These are phyloP conservation scores for Pseudochaenichthys georgianus DNA, from an alignment of 2,797 vertebrate genomes.

Conservation along the genomic window DNA sequence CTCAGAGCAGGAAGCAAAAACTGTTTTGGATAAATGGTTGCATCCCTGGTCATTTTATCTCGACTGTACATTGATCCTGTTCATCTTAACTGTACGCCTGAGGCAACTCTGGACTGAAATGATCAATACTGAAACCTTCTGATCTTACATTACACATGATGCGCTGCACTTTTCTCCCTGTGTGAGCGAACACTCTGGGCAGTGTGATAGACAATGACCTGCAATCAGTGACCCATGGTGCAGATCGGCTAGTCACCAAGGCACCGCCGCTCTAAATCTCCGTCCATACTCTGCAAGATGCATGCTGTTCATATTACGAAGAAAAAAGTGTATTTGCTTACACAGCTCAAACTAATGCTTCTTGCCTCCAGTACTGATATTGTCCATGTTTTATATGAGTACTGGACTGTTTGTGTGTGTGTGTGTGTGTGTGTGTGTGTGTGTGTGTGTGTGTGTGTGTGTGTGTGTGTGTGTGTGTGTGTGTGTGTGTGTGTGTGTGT, in stretches of 20 bases:
- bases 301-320: conserved; percentile 4
- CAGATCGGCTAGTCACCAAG: conserved; percentile 12
- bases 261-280: conserved; percentile 10
- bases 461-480: no score
- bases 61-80: conserved; percentile 38
- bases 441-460: no score
- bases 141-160: conserved; percentile 51
- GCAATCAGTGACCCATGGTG: neutral
- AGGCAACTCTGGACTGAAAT: conserved; percentile 32
- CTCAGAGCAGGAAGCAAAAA: conserved; percentile 49
- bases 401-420: no score
- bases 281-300: conserved; percentile 1
- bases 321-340: no score
- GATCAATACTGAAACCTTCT: conserved; percentile 51
- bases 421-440: no score
- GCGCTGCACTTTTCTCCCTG: neutral
- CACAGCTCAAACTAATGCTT: no score
- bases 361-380: no score
- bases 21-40: conserved; percentile 32
- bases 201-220: neutral
- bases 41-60: conserved; percentile 38
- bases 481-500: conserved; percentile 9
- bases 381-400: no score
- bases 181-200: conserved; percentile 10
- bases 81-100: conserved; percentile 51